These are phyloP conservation scores for Scolanthus callimorphus DNA, from an alignment of 92 coral and sea anemone genomes.

Conservation along the genomic window DNA sequence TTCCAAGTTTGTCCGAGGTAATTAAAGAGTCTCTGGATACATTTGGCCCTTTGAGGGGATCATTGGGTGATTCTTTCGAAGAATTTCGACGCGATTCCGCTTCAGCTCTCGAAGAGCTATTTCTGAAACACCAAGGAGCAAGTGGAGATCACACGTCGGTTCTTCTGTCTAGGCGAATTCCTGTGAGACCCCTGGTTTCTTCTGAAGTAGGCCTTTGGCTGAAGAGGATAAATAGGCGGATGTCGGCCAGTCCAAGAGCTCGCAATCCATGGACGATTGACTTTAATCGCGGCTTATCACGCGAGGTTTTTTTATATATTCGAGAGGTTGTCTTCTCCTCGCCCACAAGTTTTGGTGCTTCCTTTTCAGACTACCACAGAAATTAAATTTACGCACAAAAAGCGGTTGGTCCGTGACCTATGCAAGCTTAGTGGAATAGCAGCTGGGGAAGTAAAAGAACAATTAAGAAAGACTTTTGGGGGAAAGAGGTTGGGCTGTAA, in stretches of 20 bases:
- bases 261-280: slow-evolving; percentile 52
- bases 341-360: slow-evolving; percentile 33
- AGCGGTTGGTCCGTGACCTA: slow-evolving; percentile 50
- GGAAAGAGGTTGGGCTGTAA: slow-evolving; percentile 30
- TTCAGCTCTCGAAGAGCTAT: slow-evolving; percentile 15
- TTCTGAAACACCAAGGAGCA: slow-evolving; percentile 19
- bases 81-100: slow-evolving; percentile 24
- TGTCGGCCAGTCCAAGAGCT: slow-evolving; percentile 32
- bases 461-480: slow-evolving; percentile 37
- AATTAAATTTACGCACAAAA: slow-evolving; percentile 42
- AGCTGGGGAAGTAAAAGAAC: slow-evolving; percentile 12
- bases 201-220: slow-evolving; percentile 46
- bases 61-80: slow-evolving; percentile 12
- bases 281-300: slow-evolving; percentile 43
- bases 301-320: slow-evolving; percentile 28
- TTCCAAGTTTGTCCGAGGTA: slow-evolving; percentile 18
- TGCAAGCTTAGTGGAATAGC: slow-evolving; percentile 32
- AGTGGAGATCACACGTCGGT: slow-evolving; percentile 11
- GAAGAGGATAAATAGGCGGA: slow-evolving; percentile 16
- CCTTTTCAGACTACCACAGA: slow-evolving; percentile 13
- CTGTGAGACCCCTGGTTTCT: slow-evolving; percentile 35
- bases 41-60: slow-evolving; percentile 15
- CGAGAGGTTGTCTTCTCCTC: slow-evolving; percentile 22
- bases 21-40: slow-evolving; percentile 15
- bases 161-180: slow-evolving; percentile 22